Conservation (phyloP, 1,140 invertebrate genomes). For the Macrobrachium nipponense region DNA sequence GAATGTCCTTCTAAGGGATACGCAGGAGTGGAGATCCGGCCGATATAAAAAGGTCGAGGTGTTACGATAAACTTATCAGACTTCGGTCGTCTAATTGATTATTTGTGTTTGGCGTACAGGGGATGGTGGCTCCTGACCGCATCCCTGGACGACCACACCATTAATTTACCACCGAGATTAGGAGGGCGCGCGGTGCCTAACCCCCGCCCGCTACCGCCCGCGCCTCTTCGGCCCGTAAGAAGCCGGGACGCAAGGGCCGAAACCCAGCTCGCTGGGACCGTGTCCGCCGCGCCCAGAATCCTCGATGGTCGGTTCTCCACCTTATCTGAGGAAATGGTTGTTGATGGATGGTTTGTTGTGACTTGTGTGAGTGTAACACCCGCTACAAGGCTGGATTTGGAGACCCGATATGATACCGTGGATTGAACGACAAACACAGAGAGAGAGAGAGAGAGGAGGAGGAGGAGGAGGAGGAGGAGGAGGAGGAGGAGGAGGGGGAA, state of each 20-base stretch:
- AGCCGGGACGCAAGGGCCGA: slow-evolving; percentile 8
- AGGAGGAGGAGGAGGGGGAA: neutral
- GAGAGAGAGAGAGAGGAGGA: neutral
- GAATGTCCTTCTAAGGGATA: slow-evolving; percentile 6
- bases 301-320: slow-evolving; percentile 37
- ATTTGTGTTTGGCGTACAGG: slow-evolving; percentile 61
- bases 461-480: neutral
- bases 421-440: neutral
- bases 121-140: slow-evolving; percentile 59
- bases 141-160: slow-evolving; percentile 56
- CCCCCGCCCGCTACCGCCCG: neutral
- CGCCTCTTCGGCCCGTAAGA: neutral
- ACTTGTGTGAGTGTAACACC: slow-evolving; percentile 60
- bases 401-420: slow-evolving; percentile 49
- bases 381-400: slow-evolving; percentile 48
- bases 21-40: slow-evolving; percentile 37
- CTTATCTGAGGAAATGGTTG: slow-evolving; percentile 59
- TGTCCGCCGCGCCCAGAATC: neutral
- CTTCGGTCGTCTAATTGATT: slow-evolving; percentile 58
- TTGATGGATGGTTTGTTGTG: slow-evolving; percentile 62
- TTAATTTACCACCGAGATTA: slow-evolving; percentile 60
- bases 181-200: slow-evolving; percentile 32
- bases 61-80: slow-evolving; percentile 60
- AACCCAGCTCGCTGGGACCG: neutral
- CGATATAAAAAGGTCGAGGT: slow-evolving; percentile 58